Conservation (phyloP, 2,888 invertebrate species). For the Sminthurides aquaticus region DNA sequence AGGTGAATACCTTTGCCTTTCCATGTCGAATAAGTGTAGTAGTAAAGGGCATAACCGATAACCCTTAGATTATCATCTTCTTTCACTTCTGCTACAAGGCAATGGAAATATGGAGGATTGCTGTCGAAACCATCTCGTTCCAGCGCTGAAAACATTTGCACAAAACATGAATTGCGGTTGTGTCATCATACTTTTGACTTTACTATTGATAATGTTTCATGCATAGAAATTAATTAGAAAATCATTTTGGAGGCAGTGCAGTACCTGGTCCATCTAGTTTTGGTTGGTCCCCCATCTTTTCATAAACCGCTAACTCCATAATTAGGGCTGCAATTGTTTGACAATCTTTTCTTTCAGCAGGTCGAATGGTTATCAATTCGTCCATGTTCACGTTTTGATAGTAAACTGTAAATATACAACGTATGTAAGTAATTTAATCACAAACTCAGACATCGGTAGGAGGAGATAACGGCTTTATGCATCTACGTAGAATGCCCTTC, state of each 20-base stretch:
- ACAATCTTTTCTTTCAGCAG: constrained; percentile 34
- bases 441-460: too few species aligned
- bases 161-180: neutral
- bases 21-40: constrained; percentile 78
- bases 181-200: too few species aligned
- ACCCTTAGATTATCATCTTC: constrained; percentile 59
- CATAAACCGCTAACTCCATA: constrained; percentile 32
- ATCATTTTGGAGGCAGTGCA: too few species aligned
- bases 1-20: constrained; percentile 68
- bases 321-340: constrained; percentile 27
- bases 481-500: too few species aligned
- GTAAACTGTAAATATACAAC: neutral
- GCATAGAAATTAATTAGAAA: too few species aligned
- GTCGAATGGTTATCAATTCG: constrained; percentile 22
- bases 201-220: too few species aligned
- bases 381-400: constrained; percentile 2
- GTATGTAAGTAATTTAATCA: too few species aligned
- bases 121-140: constrained; percentile 64
- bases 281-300: constrained; percentile 29
- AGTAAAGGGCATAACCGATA: constrained; percentile 77
- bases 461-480: neutral
- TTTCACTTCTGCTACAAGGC: constrained; percentile 60
- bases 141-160: constrained; percentile 50
- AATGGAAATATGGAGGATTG: constrained; percentile 59
- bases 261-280: constrained; percentile 31